Evolutionary conservation across 1,140 invertebrate species (phyloP).

Genomic region (Drosophila elegans): DNA sequence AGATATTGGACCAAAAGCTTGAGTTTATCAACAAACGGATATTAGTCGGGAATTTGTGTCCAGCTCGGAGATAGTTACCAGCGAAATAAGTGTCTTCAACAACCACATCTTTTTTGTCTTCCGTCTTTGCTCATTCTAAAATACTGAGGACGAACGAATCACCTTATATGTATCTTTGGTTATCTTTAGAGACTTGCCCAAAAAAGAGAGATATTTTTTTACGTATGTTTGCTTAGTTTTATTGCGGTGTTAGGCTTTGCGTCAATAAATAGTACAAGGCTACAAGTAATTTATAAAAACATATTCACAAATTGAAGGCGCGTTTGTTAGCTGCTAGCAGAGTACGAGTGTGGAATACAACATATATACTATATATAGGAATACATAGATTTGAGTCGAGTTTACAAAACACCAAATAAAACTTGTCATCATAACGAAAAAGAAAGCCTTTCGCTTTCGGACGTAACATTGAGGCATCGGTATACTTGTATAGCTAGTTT

Average conservation of each 20-base stretch:
- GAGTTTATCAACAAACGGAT: constrained; percentile 1
- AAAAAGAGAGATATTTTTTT: constrained; percentile 34
- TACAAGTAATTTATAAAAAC: constrained; percentile 49
- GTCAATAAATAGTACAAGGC: constrained; percentile 57
- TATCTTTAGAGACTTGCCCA: constrained; percentile 37
- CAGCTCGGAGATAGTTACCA: constrained; percentile 46
- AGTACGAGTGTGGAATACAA: constrained; percentile 53
- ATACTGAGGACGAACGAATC: constrained; percentile 46
- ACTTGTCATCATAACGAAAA: constrained; percentile 9
- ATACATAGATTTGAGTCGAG: constrained; percentile 52
- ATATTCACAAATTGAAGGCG: constrained; percentile 78
- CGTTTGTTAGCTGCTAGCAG: constrained; percentile 60
- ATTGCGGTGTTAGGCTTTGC: constrained; percentile 54
- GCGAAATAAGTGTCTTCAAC: constrained; percentile 27
- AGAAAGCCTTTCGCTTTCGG: constrained; percentile 42
- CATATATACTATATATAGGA: constrained; percentile 40
- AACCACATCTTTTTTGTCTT: constrained; percentile 44
- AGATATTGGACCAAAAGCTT: constrained; percentile 40
- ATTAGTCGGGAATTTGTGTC: not conserved
- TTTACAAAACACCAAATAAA: constrained; percentile 42
- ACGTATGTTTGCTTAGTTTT: constrained; percentile 51
- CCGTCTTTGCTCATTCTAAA: constrained; percentile 41
- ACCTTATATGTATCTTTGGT: constrained; percentile 30
- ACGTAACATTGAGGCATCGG: constrained; percentile 51
- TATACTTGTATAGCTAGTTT: constrained; percentile 30